Base-by-base conservation (phyloP, 2,888 invertebrate species). In the Sarcophaga variegata region DNA sequence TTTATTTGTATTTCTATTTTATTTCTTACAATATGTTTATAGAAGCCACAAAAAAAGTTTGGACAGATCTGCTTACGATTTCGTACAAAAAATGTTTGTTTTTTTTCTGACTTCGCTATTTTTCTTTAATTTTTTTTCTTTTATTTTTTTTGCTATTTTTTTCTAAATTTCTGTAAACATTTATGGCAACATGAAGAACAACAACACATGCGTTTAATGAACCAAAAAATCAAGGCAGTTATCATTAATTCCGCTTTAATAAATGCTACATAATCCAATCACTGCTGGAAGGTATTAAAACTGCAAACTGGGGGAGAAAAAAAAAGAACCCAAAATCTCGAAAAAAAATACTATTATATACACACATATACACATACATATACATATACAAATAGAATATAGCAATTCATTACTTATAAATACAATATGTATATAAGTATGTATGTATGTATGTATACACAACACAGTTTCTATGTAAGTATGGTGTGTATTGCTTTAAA, bases 231-330 rank as follows among this genome's bases (percentile, higher is more conserved):
- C 81, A 78, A 67, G 75, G 78, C 83, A 83, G 81, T 83, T 83
- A 87, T 71, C 86, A 83, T 87, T 87, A 87, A 81, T 87, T 87
- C 81, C 75, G 81, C 86, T 83, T 83, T 83, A 87, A 75, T 81
- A 83, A 87, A 83, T 87, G 75, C 78, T 83, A 81, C 81, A 87
- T 87, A 87, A 83, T 87, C 83, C 81, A 87, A 83, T 83, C 86
- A 81, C 81, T 83, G 86, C 78, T 83, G 60, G 54, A 83, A 78
- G 69, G 81, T 87, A 87, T 87, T 83, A 75, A 83, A 81, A 70
- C 66, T 80, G 77, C 83, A 83, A 77, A 72, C 17, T 70, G 54
- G 60, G 77, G 8, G 22, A 22, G 20, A 20, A 37, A 37, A 37
- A 37, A 75, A 83, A 77, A 81, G 22, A 62, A 4, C 17, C 72